A percentile compares a stretch with the other conserved stretches of the same genome.
Conservation (phyloP, 1,140 invertebrate species). For the Drosophila pruinosa region DNA sequence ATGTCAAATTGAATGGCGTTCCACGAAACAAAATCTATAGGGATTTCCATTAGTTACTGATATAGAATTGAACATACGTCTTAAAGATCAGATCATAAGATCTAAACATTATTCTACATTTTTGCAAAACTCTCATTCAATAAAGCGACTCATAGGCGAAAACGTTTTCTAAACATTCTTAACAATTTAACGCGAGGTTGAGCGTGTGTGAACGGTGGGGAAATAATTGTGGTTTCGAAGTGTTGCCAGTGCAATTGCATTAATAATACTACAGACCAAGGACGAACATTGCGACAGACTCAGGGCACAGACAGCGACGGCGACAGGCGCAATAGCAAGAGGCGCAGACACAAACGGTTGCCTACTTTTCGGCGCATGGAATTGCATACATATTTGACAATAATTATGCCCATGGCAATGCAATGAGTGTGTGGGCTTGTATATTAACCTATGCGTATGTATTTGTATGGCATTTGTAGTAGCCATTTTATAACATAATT, state of each 20-base stretch:
- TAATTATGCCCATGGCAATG: constrained; percentile 61
- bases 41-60: too few species aligned
- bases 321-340: constrained; percentile 1
- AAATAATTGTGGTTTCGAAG: constrained; percentile 42
- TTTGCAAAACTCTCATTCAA: neutral
- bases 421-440: neutral
- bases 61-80: too few species aligned
- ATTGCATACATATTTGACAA: constrained; percentile 76
- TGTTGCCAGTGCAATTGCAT: constrained; percentile 52
- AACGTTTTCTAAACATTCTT: neutral
- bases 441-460: constrained; percentile 22
- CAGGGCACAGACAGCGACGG: neutral
- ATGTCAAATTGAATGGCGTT: neutral
- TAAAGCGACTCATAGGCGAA: neutral
- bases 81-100: too few species aligned
- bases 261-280: constrained; percentile 55
- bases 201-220: neutral
- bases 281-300: constrained; percentile 26
- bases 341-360: constrained; percentile 23
- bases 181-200: neutral
- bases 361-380: constrained; percentile 60
- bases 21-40: neutral
- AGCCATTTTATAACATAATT: constrained; percentile 71
- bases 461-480: constrained; percentile 43
- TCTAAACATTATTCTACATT: neutral